Conservation (phyloP, 2,888 invertebrate genomes). For the Thalpophila matura region DNA sequence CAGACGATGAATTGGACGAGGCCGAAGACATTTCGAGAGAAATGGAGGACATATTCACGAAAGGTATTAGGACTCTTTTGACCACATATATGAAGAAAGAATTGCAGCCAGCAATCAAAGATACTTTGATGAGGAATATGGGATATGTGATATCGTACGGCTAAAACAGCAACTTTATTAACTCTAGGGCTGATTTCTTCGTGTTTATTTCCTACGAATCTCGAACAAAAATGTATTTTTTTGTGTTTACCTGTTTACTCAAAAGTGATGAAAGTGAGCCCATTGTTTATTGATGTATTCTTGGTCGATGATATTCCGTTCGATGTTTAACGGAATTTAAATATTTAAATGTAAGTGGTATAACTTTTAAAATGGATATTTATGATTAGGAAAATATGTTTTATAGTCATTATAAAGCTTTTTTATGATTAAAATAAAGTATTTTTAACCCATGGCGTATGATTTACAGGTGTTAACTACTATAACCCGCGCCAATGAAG, state of each 20-base stretch:
- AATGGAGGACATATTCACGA: constrained; percentile 96
- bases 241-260: too few relatives aligned
- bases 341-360: constrained; percentile 1
- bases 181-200: background rate
- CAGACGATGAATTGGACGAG: constrained; percentile 90
- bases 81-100: constrained; percentile 96
- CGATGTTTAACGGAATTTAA: too few relatives aligned
- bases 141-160: constrained; percentile 97
- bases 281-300: too few relatives aligned
- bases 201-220: background rate
- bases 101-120: constrained; percentile 95
- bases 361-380: constrained; percentile 4
- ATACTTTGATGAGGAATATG: constrained; percentile 96
- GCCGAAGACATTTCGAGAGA: constrained; percentile 93
- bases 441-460: too few relatives aligned
- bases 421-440: constrained; percentile 28
- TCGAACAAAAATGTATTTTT: background rate
- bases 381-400: constrained; percentile 31
- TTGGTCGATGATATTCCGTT: too few relatives aligned
- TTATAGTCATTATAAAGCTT: constrained; percentile 50
- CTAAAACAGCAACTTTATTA: constrained; percentile 68
- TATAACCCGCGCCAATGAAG: too few relatives aligned
- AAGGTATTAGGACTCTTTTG: constrained; percentile 95
- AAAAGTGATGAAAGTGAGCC: background rate
- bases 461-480: too few relatives aligned